phyloP scores from a whole-genome alignment of 2,113 vertebrate genomes.

The Pelecanoides urinatrix region DNA sequence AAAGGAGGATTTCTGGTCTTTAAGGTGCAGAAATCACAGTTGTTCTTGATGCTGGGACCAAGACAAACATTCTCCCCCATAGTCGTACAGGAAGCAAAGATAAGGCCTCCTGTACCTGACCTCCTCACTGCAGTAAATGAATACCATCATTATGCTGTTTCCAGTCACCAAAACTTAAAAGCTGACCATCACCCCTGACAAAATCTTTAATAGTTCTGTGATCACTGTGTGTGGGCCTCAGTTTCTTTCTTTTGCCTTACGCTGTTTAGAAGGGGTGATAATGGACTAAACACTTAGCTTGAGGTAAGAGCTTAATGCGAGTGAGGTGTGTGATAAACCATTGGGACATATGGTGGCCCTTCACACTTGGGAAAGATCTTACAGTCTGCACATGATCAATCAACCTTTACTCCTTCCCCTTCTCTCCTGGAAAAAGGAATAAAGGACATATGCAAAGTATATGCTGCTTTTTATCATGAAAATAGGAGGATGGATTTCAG shows the following conservation, averaged over 20 bases:
- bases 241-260: not conserved
- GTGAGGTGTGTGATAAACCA: not conserved
- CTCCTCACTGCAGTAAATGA: not conserved
- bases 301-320: not conserved
- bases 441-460: not conserved
- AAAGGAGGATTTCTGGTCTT: not conserved
- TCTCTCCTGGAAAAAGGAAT: not conserved
- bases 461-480: not conserved
- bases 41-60: not conserved
- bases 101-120: not conserved
- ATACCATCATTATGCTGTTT: not conserved
- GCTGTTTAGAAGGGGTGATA: not conserved
- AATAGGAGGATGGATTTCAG: not conserved
- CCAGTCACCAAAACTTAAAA: not conserved
- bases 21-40: not conserved
- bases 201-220: not conserved
- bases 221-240: accelerated
- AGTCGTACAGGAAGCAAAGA: not conserved
- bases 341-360: accelerated
- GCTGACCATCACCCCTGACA: not conserved
- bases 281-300: not conserved
- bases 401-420: not conserved
- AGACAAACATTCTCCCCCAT: not conserved
- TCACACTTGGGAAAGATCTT: not conserved
- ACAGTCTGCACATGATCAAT: not conserved